Conservation (phyloP, 2,888 invertebrate species). For the Hirtodrosophila trivittata region DNA sequence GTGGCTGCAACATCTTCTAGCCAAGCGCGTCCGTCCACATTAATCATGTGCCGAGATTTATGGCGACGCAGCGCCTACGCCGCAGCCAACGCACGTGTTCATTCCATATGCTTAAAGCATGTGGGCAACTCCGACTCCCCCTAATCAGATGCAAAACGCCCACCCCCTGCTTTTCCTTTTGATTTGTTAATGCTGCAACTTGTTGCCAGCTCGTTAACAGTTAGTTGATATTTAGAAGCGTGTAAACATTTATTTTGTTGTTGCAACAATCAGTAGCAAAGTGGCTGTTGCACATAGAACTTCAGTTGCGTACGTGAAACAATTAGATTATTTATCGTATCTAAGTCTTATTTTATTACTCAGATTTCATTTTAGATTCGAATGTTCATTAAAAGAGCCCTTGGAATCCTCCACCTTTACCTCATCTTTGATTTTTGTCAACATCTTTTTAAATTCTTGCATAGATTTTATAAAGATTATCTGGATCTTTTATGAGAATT, state of each 20-base stretch:
- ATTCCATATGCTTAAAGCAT: constrained; percentile 18
- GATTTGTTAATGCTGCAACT: constrained; percentile 7
- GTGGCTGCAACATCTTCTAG: constrained; percentile 30
- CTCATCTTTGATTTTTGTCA: too few relatives aligned
- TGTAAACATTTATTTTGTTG: constrained; percentile 55
- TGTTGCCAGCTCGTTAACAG: constrained; percentile 32
- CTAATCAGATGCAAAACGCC: constrained; percentile 18
- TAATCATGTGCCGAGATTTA: constrained; percentile 72
- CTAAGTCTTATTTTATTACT: too few relatives aligned
- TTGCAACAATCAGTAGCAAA: constrained; percentile 9
- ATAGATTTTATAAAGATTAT: too few relatives aligned
- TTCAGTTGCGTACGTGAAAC: not conserved
- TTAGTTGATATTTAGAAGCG: constrained; percentile 48
- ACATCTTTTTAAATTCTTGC: too few relatives aligned
- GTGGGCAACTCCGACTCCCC: constrained; percentile 24
- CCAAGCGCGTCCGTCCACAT: constrained; percentile 62
- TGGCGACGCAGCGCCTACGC: constrained; percentile 68
- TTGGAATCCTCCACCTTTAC: too few relatives aligned
- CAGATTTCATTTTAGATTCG: too few relatives aligned
- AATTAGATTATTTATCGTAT: not conserved
- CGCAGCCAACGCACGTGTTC: constrained; percentile 45
- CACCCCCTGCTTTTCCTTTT: constrained; percentile 18
- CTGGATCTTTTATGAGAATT: too few relatives aligned
- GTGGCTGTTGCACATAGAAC: constrained; percentile 16
- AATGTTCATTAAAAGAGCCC: too few relatives aligned